These are phyloP conservation scores for Orius laevigatus DNA, from an alignment of 1,140 invertebrate species.

Conservation along the genomic window DNA sequence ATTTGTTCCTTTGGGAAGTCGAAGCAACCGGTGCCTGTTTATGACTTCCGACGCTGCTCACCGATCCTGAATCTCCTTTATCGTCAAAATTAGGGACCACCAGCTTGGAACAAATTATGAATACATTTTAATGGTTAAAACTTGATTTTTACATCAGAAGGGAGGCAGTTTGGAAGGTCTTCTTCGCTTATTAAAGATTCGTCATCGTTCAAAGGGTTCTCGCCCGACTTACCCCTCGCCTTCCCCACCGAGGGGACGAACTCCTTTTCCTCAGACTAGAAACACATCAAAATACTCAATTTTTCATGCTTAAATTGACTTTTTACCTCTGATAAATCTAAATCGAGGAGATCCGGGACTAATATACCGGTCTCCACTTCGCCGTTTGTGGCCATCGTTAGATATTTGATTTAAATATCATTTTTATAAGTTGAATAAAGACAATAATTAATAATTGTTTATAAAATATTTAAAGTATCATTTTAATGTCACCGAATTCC, in stretches of 20 bases:
- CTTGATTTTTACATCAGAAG: conserved; percentile 9
- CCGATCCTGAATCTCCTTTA: conserved; percentile 26
- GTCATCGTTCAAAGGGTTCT: conserved; percentile 69
- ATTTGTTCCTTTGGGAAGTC: conserved; percentile 2
- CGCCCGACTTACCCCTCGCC: conserved; percentile 58
- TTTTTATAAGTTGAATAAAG: background rate
- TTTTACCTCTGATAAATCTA: conserved; percentile 14
- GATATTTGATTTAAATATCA: background rate
- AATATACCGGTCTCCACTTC: conserved; percentile 9
- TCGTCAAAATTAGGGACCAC: conserved; percentile 18
- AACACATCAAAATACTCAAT: background rate
- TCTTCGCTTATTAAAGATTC: conserved; percentile 40
- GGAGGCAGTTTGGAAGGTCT: conserved; percentile 24
- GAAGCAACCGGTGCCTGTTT: background rate
- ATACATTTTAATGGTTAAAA: background rate
- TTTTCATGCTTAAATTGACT: background rate
- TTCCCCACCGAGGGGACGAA: conserved; percentile 36
- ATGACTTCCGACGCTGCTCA: conserved; percentile 22
- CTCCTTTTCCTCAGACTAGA: background rate
- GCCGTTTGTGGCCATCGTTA: conserved; percentile 14
- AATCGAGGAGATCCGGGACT: conserved; percentile 11
- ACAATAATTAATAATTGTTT: too few species aligned
- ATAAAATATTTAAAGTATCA: too few species aligned
- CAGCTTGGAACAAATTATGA: conserved; percentile 9
- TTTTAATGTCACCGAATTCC: too few species aligned